Evolutionary conservation across 2,888 invertebrate genomes (phyloP).

Genomic region (Cataglyphis cursor): DNA sequence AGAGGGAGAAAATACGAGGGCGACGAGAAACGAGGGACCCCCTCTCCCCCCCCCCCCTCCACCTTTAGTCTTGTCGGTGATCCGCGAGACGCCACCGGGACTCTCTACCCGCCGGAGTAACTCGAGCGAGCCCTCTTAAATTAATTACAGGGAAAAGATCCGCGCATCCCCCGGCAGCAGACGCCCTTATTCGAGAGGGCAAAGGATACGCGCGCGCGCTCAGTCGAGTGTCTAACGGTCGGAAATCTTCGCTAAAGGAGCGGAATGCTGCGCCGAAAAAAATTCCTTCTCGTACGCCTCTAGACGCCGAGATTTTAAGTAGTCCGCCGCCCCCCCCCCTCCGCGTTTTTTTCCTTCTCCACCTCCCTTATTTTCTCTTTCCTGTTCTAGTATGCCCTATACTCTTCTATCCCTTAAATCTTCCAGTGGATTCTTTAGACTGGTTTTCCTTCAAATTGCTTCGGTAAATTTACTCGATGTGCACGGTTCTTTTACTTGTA

Average conservation of each 20-base stretch:
- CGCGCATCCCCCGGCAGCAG: conserved; percentile 76
- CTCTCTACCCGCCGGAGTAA: conserved; percentile 69
- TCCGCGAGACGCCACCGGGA: conserved; percentile 74
- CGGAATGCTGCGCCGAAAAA: conserved; percentile 64
- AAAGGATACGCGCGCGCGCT: conserved; percentile 62
- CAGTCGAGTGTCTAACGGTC: conserved; percentile 79
- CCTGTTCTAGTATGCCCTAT: conserved; percentile 34
- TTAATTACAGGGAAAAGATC: conserved; percentile 86
- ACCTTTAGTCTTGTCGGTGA: conserved; percentile 68
- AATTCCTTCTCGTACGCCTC: conserved; percentile 74
- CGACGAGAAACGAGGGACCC: conserved; percentile 53
- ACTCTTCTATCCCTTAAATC: conserved; percentile 16
- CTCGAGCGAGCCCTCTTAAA: conserved; percentile 84
- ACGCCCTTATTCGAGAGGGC: conserved; percentile 64
- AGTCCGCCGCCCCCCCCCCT: conserved; percentile 38
- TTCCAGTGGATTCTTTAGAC: conserved; percentile 27
- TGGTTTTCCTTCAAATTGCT: conserved; percentile 45
- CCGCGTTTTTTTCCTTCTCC: not conserved
- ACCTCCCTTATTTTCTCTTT: not conserved
- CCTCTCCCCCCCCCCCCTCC: conserved; percentile 34
- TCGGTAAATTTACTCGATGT: conserved; percentile 49
- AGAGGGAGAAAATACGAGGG: conserved; percentile 30
- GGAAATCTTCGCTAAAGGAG: conserved; percentile 80
- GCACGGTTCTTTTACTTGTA: conserved; percentile 1
- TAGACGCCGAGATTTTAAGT: conserved; percentile 74